Conservation (phyloP, 2,113 vertebrate genomes). For the Paradisaea rubra region DNA sequence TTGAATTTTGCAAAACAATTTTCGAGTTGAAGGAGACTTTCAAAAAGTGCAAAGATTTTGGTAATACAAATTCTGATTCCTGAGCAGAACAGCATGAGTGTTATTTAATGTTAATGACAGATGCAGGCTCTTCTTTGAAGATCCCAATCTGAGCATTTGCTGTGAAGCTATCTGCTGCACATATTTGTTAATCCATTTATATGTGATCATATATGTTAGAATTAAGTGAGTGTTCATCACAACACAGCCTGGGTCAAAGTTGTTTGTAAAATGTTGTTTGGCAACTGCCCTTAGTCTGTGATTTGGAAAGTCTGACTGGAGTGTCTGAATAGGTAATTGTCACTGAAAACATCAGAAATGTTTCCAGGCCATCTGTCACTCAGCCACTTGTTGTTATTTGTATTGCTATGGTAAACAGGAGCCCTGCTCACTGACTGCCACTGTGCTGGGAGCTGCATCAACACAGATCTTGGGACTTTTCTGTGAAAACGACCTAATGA, state of each 20-base stretch:
- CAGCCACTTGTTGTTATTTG: background rate
- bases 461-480: background rate
- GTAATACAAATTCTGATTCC: background rate
- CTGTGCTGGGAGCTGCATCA: background rate
- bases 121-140: background rate
- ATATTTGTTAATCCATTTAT: background rate
- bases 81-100: background rate
- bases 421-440: background rate
- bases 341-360: background rate
- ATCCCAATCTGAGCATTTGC: background rate
- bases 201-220: background rate
- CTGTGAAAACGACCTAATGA: background rate
- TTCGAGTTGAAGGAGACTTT: background rate
- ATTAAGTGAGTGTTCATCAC: background rate
- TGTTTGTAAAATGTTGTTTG: background rate
- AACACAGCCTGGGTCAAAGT: background rate
- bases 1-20: background rate
- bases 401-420: background rate
- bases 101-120: background rate
- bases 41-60: background rate
- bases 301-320: background rate
- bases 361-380: background rate
- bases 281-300: background rate
- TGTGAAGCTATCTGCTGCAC: background rate
- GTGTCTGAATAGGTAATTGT: background rate